Evolutionary conservation across 2,113 vertebrate genomes (phyloP), one percentile per base, ranked within the genome.

Genomic region (Thinocorus orbignyianus): DNA sequence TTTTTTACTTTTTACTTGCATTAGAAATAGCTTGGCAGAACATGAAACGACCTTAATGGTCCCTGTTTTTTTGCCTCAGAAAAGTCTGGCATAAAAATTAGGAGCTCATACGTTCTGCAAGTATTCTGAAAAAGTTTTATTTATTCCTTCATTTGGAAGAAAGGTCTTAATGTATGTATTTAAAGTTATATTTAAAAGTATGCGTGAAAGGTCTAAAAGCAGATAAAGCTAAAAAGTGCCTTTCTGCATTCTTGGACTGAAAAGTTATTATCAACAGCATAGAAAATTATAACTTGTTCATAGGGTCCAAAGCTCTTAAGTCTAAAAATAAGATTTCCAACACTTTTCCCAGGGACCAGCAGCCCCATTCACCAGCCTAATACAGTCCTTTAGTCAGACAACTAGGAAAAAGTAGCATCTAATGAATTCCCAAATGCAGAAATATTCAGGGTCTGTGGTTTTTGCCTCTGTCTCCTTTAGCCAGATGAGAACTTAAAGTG

Each of bases 21-120:
- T 79, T 87, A 39, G 81, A 81, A 95, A 95, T 96, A 72, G 44
- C 81, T 92, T 92, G 86, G 20, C 68, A 90, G 92, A 96, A 82
- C n/a, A 83, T 70, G 48, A 95, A 92, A 88, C 92, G 95, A 25
- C 87, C 90, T 95, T 95, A 97, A 88, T 71, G 10, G 46, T 52
- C 23, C 52, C 49, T 46, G 74, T 33, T n/a, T n/a, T n/a, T 95
- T 93, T 79, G 35, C 39, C 33, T 91, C 78, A 88, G 26, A 81
- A 95, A 86, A 64, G 17, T 19, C 68, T 81, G 26, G 39, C 24
- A 81, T 41, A 74, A 92, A 92, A 88, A 74, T 65, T 86, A 66
- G 82, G 51, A 94, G 35, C 14, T 86, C 9, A 37, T 35, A 80
- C 5, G 23, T 90, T 41, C 23, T 64, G 17, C 14, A 31, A 49